Percentiles rank a stretch among this genome's conserved stretches.
phyloP scores from a whole-genome alignment of 2,888 invertebrate genomes.

The Orthosia gothica region DNA sequence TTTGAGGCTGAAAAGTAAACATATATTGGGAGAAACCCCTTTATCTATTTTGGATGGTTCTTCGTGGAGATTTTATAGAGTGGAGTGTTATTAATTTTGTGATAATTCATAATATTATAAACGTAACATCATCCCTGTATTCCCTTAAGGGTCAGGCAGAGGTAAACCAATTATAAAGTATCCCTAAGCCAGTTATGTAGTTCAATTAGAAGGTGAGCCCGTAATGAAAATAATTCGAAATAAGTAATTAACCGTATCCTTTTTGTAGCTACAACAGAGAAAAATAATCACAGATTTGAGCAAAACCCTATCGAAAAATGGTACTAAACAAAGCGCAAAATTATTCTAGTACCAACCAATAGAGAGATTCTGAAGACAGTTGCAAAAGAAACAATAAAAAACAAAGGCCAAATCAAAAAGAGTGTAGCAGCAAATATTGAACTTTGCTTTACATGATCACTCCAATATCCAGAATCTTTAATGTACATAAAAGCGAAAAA shows the following conservation, averaged over 20 bases:
- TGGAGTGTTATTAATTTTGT: no score
- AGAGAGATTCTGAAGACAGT: neutral
- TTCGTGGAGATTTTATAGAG: no score
- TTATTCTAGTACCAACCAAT: neutral
- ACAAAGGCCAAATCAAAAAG: neutral
- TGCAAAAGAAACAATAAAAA: neutral
- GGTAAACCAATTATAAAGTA: neutral
- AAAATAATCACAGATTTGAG: neutral
- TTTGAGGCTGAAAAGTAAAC: neutral
- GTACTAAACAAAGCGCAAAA: neutral
- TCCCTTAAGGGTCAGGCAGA: neutral
- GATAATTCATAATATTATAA: no score
- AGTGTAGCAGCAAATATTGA: conserved; percentile 8
- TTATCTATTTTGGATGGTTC: no score
- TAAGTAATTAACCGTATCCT: no score
- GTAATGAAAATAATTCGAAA: no score
- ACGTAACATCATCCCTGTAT: no score
- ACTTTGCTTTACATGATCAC: conserved; percentile 18
- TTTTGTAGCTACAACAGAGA: neutral
- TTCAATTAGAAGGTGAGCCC: no score
- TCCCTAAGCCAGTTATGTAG: no score
- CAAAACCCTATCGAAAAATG: no score
- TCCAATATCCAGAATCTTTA: neutral
- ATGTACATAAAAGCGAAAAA: conserved; percentile 16
- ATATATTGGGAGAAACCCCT: neutral